A percentile compares a stretch with the other conserved stretches of the same genome.
These are phyloP conservation scores for Myotis pilosus DNA, from an alignment of 2,797 vertebrate species.

Conservation along the genomic window DNA sequence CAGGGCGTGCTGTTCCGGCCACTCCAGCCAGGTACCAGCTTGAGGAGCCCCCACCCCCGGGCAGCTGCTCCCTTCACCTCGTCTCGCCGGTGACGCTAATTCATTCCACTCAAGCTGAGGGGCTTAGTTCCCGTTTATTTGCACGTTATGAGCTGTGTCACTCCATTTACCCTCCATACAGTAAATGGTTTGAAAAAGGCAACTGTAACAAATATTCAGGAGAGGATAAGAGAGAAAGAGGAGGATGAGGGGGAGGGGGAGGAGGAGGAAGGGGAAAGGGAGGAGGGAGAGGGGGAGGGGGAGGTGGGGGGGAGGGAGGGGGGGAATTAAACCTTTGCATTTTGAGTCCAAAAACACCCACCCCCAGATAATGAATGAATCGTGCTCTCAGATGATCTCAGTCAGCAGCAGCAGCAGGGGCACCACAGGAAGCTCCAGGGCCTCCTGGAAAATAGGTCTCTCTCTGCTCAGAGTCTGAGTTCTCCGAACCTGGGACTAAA, in stretches of 20 bases:
- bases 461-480: slow-evolving; percentile 75
- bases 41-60: slow-evolving; percentile 82
- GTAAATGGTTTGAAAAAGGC: slow-evolving; percentile 83
- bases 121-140: slow-evolving; percentile 83
- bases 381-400: slow-evolving; percentile 80
- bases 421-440: slow-evolving; percentile 76
- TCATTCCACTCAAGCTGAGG: slow-evolving; percentile 84
- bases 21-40: slow-evolving; percentile 86
- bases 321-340: slow-evolving; percentile 71
- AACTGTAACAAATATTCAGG: slow-evolving; percentile 82
- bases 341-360: slow-evolving; percentile 56
- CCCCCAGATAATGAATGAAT: slow-evolving; percentile 81
- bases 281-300: background rate
- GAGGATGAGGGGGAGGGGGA: too few relatives aligned
- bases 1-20: slow-evolving; percentile 87
- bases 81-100: slow-evolving; percentile 82
- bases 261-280: too few relatives aligned
- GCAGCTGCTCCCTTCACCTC: slow-evolving; percentile 85
- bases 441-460: slow-evolving; percentile 75
- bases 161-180: slow-evolving; percentile 82
- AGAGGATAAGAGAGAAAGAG: background rate
- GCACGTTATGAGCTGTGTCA: slow-evolving; percentile 83
- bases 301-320: background rate
- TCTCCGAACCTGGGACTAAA: slow-evolving; percentile 82
- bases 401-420: slow-evolving; percentile 78